phyloP scores from a whole-genome alignment of 2,888 invertebrate genomes.

The Danaus chrysippus region DNA sequence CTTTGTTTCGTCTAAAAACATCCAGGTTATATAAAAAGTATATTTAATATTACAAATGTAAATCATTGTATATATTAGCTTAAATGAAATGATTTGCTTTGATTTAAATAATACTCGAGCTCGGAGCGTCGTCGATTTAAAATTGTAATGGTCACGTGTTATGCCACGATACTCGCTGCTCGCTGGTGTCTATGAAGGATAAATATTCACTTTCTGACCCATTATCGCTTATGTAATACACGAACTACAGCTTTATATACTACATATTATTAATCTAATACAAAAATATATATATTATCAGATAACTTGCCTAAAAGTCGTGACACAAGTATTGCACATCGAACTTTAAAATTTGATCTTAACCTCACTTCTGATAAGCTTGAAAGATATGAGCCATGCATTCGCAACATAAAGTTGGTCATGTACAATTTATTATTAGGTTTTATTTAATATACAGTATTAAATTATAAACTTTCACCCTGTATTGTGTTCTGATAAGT shows the following conservation, averaged over 20 bases:
- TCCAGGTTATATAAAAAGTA: background rate
- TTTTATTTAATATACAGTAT: background rate
- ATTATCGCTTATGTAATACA: slow-evolving; percentile 18
- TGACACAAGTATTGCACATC: no score
- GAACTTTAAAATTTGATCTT: no score
- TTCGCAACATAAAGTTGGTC: no score
- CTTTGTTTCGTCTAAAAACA: background rate
- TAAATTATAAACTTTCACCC: slow-evolving; percentile 43
- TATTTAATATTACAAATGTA: background rate
- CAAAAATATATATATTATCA: no score
- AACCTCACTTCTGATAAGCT: no score
- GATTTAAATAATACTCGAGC: slow-evolving; percentile 17
- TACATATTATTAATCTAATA: background rate
- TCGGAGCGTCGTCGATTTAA: slow-evolving; percentile 19
- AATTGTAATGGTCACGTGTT: slow-evolving; percentile 29
- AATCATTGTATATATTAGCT: slow-evolving; percentile 5
- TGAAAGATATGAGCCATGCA: no score
- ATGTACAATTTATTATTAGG: background rate
- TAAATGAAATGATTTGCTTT: slow-evolving; percentile 15
- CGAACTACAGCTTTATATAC: background rate
- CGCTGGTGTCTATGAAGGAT: slow-evolving; percentile 10
- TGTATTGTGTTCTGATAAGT: slow-evolving; percentile 38
- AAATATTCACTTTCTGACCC: slow-evolving; percentile 24
- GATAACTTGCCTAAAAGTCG: no score
- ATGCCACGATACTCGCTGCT: slow-evolving; percentile 18